phyloP scores from a whole-genome alignment of 1,140 invertebrate species.

The Saccostrea echinata region DNA sequence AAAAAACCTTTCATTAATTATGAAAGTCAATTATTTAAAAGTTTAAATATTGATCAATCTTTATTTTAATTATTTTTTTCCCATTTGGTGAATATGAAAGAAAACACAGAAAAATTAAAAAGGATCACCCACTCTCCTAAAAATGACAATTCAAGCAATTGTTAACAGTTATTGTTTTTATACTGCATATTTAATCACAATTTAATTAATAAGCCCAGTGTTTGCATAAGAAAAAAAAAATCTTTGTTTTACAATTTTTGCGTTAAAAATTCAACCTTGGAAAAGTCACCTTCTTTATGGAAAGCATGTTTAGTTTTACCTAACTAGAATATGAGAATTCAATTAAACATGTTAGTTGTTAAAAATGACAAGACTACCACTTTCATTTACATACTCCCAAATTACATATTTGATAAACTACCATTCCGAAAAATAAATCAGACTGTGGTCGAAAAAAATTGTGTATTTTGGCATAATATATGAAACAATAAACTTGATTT shows the following conservation, averaged over 20 bases:
- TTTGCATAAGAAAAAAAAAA: not conserved
- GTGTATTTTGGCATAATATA: slow-evolving; percentile 39
- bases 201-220: not conserved
- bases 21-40: not conserved
- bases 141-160: not conserved
- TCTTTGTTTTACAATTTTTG: not conserved
- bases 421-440: slow-evolving; percentile 14
- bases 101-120: not conserved
- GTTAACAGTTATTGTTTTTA: not conserved
- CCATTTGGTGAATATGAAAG: not conserved
- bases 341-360: slow-evolving; percentile 32
- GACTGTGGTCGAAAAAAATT: slow-evolving; percentile 20
- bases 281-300: slow-evolving; percentile 25
- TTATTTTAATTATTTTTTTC: not conserved
- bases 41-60: not conserved
- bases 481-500: slow-evolving; percentile 35
- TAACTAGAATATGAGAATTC: slow-evolving; percentile 21
- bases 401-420: slow-evolving; percentile 38
- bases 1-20: not conserved
- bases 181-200: not conserved
- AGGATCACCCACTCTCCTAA: not conserved
- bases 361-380: slow-evolving; percentile 26
- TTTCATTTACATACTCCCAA: slow-evolving; percentile 35
- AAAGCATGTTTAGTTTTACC: slow-evolving; percentile 28
- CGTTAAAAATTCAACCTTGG: not conserved